Base-by-base conservation (phyloP, 2,113 vertebrate species). In the Lethenteron reissneri region DNA sequence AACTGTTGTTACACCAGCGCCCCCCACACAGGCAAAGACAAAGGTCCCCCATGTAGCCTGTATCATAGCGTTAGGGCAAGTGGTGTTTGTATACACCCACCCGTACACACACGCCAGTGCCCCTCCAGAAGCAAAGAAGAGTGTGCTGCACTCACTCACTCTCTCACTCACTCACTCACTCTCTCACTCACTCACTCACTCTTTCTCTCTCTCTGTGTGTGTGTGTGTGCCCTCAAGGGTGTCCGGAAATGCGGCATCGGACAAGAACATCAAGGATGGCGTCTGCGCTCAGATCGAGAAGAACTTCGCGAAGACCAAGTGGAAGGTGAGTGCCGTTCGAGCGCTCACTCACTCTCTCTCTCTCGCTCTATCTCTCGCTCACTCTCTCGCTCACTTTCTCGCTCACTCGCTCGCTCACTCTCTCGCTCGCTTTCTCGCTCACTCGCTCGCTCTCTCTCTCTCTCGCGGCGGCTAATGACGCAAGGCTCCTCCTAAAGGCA, bases 221-320 rank as follows among this genome's bases (percentile, higher is more conserved):
- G 21, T 21, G 25, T 68, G 8, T 56, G 17, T 19, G 10, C 60
- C 69, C 74, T 68, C 57, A 77, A 88, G 86, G 86, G 86, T 88
- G 71, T 83, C 85, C 3, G 86, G 85, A 56, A 87, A 85, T 10
- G 84, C 83, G 14, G 85, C 85, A 9, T 84, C 83, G 2, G 85
- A 86, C 78, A 86, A 86, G 74, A 88, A 87, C 76, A 78, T 88
- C 6, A 87, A 87, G 76, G 85, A 81, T 57, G 86, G 85, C 1
- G 85, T 88, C 70, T 88, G 86, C 57, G 85, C 86, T 70, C 86
- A 88, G 76, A 85, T 88, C 75, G 83, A 87, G 79, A 88, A 88
- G 78, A 88, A 88, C 78, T 88, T 88, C 77, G 86, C 86, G 58
- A 88, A 88, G 75, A 85, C 85, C 75, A 87, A 87, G 58, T 88